Evolutionary conservation across 1,140 invertebrate species (phyloP).

Genomic region (Lasaia peninsularis): DNA sequence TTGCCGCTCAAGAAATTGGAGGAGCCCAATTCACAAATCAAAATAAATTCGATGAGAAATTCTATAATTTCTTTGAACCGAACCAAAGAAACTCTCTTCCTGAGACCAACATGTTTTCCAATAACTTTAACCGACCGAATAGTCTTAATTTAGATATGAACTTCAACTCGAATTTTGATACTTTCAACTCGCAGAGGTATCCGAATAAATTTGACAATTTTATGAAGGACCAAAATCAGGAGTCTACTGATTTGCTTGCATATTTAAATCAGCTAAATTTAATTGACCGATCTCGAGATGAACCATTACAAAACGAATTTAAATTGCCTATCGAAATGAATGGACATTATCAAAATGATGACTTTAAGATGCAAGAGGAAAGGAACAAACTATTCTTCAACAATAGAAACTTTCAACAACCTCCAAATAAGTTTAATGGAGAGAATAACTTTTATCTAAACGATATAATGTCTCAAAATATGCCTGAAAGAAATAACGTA

Average conservation of each 20-base stretch:
- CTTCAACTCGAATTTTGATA: constrained; percentile 47
- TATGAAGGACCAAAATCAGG: constrained; percentile 48
- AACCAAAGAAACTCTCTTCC: constrained; percentile 69
- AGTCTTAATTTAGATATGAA: constrained; percentile 61
- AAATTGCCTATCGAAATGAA: constrained; percentile 54
- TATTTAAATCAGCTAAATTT: constrained; percentile 59
- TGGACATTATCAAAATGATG: constrained; percentile 46
- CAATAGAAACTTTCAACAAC: constrained; percentile 46
- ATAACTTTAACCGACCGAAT: constrained; percentile 54
- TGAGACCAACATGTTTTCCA: constrained; percentile 52
- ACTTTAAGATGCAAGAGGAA: constrained; percentile 55
- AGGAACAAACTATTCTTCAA: constrained; percentile 54
- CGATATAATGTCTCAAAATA: constrained; percentile 42
- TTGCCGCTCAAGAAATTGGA: constrained; percentile 70
- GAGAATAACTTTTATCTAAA: constrained; percentile 46
- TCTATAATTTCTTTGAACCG: constrained; percentile 65
- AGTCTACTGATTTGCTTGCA: constrained; percentile 44
- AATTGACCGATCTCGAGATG: constrained; percentile 45
- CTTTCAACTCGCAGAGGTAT: constrained; percentile 43
- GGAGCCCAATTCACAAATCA: constrained; percentile 63
- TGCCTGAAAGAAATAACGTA: constrained; percentile 39
- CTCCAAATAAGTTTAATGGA: constrained; percentile 44
- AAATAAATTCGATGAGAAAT: constrained; percentile 56
- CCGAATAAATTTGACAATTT: constrained; percentile 54
- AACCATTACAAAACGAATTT: constrained; percentile 44